Evolutionary conservation across 2,888 invertebrate genomes (phyloP).

Genomic region (Caenorhabditis sinica): DNA sequence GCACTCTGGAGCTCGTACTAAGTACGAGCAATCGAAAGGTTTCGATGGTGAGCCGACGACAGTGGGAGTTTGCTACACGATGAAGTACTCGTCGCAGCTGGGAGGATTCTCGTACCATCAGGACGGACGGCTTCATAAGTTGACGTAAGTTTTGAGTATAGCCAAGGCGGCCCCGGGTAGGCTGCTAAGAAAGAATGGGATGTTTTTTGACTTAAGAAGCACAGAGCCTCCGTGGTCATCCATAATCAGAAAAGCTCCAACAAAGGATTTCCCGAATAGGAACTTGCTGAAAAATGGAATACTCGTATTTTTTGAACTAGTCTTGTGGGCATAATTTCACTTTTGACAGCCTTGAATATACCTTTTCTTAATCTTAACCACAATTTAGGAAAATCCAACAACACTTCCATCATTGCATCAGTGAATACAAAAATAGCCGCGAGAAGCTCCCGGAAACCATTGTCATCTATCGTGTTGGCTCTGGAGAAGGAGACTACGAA

Average conservation of each 20-base stretch:
- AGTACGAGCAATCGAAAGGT: constrained; percentile 38
- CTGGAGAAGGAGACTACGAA: constrained; percentile 54
- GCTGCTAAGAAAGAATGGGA: too few species aligned
- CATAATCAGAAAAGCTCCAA: too few species aligned
- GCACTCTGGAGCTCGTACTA: constrained; percentile 54
- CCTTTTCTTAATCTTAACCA: too few species aligned
- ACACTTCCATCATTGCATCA: not conserved
- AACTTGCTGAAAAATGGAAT: too few species aligned
- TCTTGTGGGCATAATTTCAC: too few species aligned
- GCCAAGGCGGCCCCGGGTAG: too few species aligned
- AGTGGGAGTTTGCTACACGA: constrained; percentile 61
- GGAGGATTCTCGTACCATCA: constrained; percentile 50
- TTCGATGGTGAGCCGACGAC: constrained; percentile 62
- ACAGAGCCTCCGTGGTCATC: too few species aligned
- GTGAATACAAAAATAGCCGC: not conserved
- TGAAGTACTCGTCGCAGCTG: constrained; percentile 2
- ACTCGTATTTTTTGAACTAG: too few species aligned
- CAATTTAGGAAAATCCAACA: constrained; percentile 15
- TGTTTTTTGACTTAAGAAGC: too few species aligned
- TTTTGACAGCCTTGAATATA: too few species aligned
- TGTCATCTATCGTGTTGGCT: constrained; percentile 55
- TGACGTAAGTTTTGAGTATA: constrained; percentile 32
- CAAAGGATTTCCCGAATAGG: too few species aligned
- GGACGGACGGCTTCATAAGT: constrained; percentile 16
- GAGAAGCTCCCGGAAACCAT: constrained; percentile 42